Conservation (phyloP, 1,140 invertebrate species). For the Ceratina japonica region DNA sequence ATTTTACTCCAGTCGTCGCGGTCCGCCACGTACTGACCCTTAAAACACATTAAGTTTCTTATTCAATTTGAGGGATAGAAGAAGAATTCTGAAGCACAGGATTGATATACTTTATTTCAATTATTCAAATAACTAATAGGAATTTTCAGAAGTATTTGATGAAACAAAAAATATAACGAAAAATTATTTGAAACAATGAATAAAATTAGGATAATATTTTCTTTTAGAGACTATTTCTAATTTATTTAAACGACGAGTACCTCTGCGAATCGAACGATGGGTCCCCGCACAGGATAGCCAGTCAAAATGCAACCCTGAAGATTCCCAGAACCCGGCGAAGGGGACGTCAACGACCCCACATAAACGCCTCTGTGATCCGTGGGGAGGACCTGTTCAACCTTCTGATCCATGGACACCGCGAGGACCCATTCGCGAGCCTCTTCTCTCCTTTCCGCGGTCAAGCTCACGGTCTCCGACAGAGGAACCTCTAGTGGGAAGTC, state of each 20-base stretch:
- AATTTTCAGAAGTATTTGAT: not conserved
- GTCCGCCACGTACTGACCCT: conserved; percentile 82
- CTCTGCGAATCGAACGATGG: conserved; percentile 69
- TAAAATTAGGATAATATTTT: no score
- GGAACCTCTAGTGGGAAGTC: conserved; percentile 94
- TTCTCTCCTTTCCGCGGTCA: conserved; percentile 85
- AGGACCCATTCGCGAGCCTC: conserved; percentile 97
- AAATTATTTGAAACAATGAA: not conserved
- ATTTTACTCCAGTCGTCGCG: conserved; percentile 95
- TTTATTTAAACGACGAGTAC: not conserved
- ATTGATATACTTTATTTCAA: not conserved
- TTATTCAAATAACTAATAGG: no score
- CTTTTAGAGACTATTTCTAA: no score
- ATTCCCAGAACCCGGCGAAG: conserved; percentile 28
- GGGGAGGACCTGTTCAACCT: conserved; percentile 86
- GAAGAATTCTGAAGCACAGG: no score
- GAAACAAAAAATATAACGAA: not conserved
- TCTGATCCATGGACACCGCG: conserved; percentile 96
- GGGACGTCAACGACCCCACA: conserved; percentile 68
- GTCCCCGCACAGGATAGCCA: conserved; percentile 72
- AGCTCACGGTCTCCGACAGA: conserved; percentile 84
- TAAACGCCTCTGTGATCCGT: conserved; percentile 73
- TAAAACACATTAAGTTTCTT: not conserved
- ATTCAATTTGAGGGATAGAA: no score
- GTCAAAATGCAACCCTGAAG: conserved; percentile 71